Base-by-base conservation (phyloP, 1,140 invertebrate genomes). In the Drosophila lini region DNA sequence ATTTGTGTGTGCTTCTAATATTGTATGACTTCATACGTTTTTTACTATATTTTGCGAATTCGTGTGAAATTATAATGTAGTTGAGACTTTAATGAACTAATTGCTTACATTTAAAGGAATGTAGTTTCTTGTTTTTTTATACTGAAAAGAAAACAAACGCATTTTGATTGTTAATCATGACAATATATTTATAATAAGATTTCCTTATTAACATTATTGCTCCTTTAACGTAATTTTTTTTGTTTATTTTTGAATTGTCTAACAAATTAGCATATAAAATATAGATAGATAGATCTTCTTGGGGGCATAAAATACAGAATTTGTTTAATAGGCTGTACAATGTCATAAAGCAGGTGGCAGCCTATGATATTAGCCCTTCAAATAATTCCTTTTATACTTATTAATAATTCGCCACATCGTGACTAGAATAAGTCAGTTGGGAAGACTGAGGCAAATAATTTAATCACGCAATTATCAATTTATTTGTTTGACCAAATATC, bases 391-490 rank as follows among this genome's bases (percentile, higher is more conserved):
- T 52, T 34, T 44, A 25, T 31, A 45, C 41, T 7, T 25, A 32
- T 52, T 42, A 22, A 44, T 41, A 73, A 40, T 50, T 22, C 15
- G 11, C 11, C 7, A 9, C n/a, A 31, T 42, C 71, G 70, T 74
- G 71, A 41, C 58, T 50, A 6, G 44, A 74, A 74, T 74, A 36
- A 10, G 41, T 22, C 15, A 73, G 9, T 11, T 32, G n/a, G 45
- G 28, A 8, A 32, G 5, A 34, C 9, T 40, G 19, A 36, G n/a
- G 32, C 50, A 41, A 70, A 71, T 34, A 71, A 68, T 69, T 59
- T 64, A 44, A 55, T 70, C 34, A 48, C 48, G 41, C 44, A 69
- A 56, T 74, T 57, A 69, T 16, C 63, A 67, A 80, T 77, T 42
- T 77, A 50, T 68, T 61, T 77, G 56, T 32, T 62, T 77, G 40